Evolutionary conservation across 1,140 invertebrate species (phyloP), one percentile per base, ranked within the genome.

Genomic region (Cotesia glomerata): DNA sequence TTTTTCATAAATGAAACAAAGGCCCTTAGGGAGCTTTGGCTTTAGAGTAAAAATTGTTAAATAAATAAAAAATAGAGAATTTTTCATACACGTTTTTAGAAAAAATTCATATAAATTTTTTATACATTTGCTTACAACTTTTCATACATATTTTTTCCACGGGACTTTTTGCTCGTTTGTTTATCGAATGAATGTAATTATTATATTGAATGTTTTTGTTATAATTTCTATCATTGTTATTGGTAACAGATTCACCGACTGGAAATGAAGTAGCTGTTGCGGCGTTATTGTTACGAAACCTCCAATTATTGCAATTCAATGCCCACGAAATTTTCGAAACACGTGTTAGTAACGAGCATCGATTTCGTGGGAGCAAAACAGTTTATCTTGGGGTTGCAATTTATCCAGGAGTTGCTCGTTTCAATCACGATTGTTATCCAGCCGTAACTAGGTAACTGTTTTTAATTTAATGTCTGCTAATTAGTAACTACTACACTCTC

Each of bases 381-480:
- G 76, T 88, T 0, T 91, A 92, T 76, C 83, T 94, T n/a, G 95
- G 93, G 0, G 91, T 95, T 3, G 95, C 90, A 4, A 88, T 97
- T 26, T 97, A 95, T 79, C 89, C 93, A 2, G 92, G 92, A 0
- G 92, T 93, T 0, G 93, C 95, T 5, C 88, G 95, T 56, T 95
- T 97, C 82, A 97, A 97, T 84, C 95, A 97, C 79, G 94, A 95
- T 71, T 97, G 95, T 85, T 92, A 94, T 83, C 94, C 94, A 5
- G 90, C 91, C 45, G 91, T 95, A 1, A 91, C 92, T 2, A 91
- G 93, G 90, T 93, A 80, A 77, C 34, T 14, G 3, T 14, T 16
- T 70, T n/a, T 56, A 63, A 69, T 36, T 2, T 11, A 59, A 18
- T 34, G 45, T 70, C 61, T 66, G 11, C 52, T 61, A 65, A 70